Conservation (phyloP, 2,888 invertebrate genomes). For the Therioaphis trifolii region DNA sequence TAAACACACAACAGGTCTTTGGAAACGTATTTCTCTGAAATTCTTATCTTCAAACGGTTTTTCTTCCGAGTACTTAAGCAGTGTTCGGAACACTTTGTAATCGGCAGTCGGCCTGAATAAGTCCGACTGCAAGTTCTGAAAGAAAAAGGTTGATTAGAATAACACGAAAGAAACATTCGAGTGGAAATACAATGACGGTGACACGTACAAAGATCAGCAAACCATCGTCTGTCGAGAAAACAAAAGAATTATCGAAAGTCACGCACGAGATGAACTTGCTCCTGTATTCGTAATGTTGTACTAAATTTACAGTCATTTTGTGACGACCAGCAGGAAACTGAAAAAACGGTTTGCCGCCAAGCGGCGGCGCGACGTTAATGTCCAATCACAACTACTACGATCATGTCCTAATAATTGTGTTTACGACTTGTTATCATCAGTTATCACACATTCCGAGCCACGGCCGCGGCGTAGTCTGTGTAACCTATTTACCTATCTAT, state of each 20-base stretch:
- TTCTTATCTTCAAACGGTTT: constrained; percentile 54
- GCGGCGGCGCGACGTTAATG: too few species aligned
- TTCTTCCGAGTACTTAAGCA: constrained; percentile 11
- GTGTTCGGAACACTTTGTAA: constrained; percentile 3
- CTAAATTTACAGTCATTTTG: constrained; percentile 32
- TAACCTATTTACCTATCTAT: too few species aligned
- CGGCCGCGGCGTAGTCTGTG: too few species aligned
- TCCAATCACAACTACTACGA: too few species aligned
- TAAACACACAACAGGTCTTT: constrained; percentile 25
- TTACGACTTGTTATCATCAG: too few species aligned
- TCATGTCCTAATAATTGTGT: too few species aligned
- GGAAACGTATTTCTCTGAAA: constrained; percentile 25
- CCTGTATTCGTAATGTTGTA: constrained; percentile 40
- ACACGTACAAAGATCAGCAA: constrained; percentile 25
- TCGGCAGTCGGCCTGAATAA: constrained; percentile 28
- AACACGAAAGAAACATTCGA: not conserved
- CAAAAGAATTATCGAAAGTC: constrained; percentile 5
- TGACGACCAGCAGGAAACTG: too few species aligned
- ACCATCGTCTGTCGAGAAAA: constrained; percentile 44
- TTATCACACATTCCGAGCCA: too few species aligned
- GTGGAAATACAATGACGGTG: not conserved
- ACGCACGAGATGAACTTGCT: constrained; percentile 27
- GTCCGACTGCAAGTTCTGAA: constrained; percentile 43
- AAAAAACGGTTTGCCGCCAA: too few species aligned
- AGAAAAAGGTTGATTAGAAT: not conserved